Conservation (phyloP, 2,113 vertebrate genomes). For the Ia io region DNA sequence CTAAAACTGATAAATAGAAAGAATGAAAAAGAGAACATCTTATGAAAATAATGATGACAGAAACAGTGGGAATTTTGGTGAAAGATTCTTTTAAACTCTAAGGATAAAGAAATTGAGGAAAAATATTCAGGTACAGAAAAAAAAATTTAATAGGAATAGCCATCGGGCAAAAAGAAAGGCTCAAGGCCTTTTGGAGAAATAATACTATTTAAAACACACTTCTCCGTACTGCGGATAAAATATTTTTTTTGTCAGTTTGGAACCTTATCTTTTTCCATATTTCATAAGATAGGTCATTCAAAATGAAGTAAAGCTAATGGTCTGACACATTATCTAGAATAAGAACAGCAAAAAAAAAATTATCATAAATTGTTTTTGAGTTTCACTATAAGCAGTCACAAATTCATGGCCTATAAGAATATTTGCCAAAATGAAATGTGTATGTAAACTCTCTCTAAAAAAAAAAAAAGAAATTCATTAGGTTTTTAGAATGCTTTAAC, state of each 20-base stretch:
- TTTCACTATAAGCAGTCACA: not conserved
- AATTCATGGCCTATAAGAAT: constrained; percentile 38
- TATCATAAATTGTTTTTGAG: constrained; percentile 7
- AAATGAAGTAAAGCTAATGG: not conserved
- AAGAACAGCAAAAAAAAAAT: not conserved
- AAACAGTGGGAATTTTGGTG: not conserved
- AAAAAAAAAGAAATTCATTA: not conserved
- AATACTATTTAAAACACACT: not conserved
- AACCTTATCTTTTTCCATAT: not conserved
- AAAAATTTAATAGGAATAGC: not conserved
- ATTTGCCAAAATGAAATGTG: not conserved
- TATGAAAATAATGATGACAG: not conserved
- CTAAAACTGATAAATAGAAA: not conserved
- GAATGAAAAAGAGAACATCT: not conserved
- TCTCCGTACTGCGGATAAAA: not conserved
- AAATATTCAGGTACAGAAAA: not conserved
- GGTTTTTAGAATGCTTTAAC: constrained; percentile 27
- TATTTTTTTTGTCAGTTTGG: not conserved
- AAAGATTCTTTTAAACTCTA: not conserved
- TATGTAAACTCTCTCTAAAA: not conserved
- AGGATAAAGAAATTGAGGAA: not conserved
- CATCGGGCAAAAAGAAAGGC: constrained; percentile 34
- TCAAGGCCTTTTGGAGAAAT: constrained; percentile 13
- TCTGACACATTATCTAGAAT: not conserved
- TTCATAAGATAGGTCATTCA: constrained; percentile 10